phyloP scores from a whole-genome alignment of 2,113 vertebrate genomes.

The human region DNA sequence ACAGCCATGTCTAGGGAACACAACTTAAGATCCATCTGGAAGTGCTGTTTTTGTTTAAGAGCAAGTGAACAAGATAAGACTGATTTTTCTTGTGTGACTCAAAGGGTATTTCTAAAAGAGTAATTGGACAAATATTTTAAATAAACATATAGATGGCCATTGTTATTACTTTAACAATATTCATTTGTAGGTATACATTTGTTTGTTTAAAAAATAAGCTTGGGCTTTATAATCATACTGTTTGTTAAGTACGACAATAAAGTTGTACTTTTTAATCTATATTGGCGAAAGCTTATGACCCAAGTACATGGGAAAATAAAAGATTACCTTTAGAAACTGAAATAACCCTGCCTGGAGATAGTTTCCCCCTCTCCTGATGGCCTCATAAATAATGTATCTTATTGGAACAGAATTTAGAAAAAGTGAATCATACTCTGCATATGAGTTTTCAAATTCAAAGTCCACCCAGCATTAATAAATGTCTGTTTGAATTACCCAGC shows the following conservation, averaged over 20 bases:
- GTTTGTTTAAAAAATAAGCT: background rate
- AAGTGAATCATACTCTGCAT: slow-evolving; percentile 17
- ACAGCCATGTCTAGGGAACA: background rate
- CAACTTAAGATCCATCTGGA: background rate
- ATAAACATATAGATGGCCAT: background rate
- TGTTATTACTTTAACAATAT: background rate
- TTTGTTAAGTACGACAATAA: background rate
- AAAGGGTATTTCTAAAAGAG: slow-evolving; percentile 38
- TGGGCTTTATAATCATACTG: background rate
- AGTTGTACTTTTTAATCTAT: background rate
- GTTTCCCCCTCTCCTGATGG: background rate
- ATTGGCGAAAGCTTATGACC: background rate
- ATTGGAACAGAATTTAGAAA: slow-evolving; percentile 34
- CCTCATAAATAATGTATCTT: slow-evolving; percentile 34
- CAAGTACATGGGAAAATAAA: background rate
- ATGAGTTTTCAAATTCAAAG: background rate
- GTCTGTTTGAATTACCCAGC: background rate
- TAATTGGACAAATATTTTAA: background rate
- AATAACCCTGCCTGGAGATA: background rate
- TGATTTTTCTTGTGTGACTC: background rate
- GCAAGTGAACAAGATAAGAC: background rate
- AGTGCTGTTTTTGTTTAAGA: slow-evolving; percentile 5
- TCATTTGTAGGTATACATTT: background rate
- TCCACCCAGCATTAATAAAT: background rate
- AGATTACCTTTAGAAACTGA: background rate